phyloP scores from a whole-genome alignment of 2,113 vertebrate genomes.

The Tachysurus fulvidraco region DNA sequence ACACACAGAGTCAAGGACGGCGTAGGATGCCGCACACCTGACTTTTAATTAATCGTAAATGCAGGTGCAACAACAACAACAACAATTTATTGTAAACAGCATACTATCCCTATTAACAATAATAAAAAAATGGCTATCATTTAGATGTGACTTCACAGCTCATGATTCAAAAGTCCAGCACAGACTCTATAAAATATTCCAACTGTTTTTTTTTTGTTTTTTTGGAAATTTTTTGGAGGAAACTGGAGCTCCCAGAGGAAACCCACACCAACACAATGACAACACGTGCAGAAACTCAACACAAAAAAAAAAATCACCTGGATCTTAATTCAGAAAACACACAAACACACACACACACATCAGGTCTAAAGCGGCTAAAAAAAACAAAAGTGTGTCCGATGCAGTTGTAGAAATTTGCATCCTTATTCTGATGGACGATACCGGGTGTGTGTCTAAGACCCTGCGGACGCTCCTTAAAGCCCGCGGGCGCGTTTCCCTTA shows the following conservation, averaged over 20 bases:
- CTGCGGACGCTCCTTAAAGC: constrained; percentile 70
- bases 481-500: constrained; percentile 70
- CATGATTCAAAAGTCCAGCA: neutral
- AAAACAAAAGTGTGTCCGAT: neutral
- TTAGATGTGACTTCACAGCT: too few relatives aligned
- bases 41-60: too few relatives aligned
- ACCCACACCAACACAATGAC: neutral
- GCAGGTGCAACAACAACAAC: too few relatives aligned
- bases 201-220: neutral
- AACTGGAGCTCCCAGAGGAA: neutral
- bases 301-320: neutral
- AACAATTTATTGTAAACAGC: too few relatives aligned
- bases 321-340: too few relatives aligned
- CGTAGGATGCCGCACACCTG: too few relatives aligned
- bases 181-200: neutral
- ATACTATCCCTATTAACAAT: too few relatives aligned
- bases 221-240: neutral
- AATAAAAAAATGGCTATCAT: too few relatives aligned
- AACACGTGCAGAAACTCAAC: neutral
- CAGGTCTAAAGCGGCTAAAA: neutral
- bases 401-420: neutral
- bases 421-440: neutral
- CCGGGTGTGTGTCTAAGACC: constrained; percentile 73
- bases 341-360: neutral
- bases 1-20: too few relatives aligned